Percentiles rank a stretch among this genome's conserved stretches.
Evolutionary conservation across 1,140 invertebrate genomes (phyloP).

Genomic region (Caenorhabditis latens): DNA sequence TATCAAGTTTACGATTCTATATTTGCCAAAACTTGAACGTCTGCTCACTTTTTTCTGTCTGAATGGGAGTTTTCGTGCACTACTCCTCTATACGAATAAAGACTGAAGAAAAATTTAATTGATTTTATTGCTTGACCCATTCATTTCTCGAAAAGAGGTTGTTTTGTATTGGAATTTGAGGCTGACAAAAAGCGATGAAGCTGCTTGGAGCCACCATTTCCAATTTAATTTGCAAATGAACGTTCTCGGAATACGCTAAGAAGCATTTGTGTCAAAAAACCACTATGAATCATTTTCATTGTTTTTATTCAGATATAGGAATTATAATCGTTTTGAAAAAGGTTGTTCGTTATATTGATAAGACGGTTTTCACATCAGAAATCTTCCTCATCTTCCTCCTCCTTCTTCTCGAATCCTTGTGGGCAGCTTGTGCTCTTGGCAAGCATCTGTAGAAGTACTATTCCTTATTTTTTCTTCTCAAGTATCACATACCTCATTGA

Average conservation of each 20-base stretch:
- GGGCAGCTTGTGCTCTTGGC: constrained; percentile 68
- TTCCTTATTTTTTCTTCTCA: no score
- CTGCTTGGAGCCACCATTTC: neutral
- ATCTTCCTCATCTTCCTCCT: neutral
- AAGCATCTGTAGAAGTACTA: constrained; percentile 57
- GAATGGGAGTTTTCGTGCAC: no score
- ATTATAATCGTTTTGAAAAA: no score
- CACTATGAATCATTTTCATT: no score
- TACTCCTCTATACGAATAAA: no score
- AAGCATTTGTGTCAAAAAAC: neutral
- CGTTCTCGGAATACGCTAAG: neutral
- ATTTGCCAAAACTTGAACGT: no score
- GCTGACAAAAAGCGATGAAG: neutral
- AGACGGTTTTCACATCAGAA: neutral
- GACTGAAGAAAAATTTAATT: neutral
- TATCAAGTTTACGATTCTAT: no score
- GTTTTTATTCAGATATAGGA: no score
- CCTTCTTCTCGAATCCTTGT: constrained; percentile 63
- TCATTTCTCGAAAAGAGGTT: neutral
- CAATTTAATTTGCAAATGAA: constrained; percentile 23
- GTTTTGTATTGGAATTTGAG: neutral
- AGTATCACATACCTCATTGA: constrained; percentile 61
- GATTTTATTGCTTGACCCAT: neutral
- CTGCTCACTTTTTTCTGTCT: no score
- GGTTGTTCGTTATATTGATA: no score